phyloP scores from a whole-genome alignment of 1,140 invertebrate species.

The Sinella curviseta region DNA sequence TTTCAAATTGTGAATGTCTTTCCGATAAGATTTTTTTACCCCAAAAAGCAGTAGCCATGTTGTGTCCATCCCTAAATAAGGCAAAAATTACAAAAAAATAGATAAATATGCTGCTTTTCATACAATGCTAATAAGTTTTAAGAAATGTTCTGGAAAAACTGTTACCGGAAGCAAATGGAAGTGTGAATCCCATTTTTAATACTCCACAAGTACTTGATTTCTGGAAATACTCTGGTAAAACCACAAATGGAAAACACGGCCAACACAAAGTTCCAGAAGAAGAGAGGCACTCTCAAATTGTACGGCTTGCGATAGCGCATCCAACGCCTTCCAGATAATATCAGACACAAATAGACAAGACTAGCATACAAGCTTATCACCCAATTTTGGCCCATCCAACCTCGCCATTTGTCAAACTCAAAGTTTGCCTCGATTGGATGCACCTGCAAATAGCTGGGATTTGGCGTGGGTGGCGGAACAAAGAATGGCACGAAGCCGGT shows the following conservation, averaged over 20 bases:
- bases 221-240: constrained; percentile 9
- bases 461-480: constrained; percentile 30
- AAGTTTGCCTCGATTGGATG: constrained; percentile 29
- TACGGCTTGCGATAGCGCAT: constrained; percentile 12
- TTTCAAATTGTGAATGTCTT: background rate
- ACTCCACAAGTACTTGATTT: constrained; percentile 11
- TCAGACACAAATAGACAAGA: constrained; percentile 11
- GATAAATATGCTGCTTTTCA: too few species aligned
- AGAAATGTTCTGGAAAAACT: too few species aligned
- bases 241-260: constrained; percentile 14
- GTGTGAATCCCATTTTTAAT: constrained; percentile 3
- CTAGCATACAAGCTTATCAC: constrained; percentile 35
- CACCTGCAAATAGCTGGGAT: constrained; percentile 31
- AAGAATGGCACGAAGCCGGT: constrained; percentile 14
- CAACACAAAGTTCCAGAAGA: constrained; percentile 13
- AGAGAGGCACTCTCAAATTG: background rate
- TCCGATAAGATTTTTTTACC: constrained; percentile 1
- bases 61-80: constrained; percentile 1
- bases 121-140: too few species aligned
- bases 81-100: background rate
- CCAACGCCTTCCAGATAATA: constrained; percentile 5
- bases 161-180: constrained; percentile 19
- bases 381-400: constrained; percentile 38
- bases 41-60: constrained; percentile 12
- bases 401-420: constrained; percentile 39